Evolutionary conservation across 35 echinoderm and acorn worm genomes (phyloP).

Genomic region (Patiria miniata): DNA sequence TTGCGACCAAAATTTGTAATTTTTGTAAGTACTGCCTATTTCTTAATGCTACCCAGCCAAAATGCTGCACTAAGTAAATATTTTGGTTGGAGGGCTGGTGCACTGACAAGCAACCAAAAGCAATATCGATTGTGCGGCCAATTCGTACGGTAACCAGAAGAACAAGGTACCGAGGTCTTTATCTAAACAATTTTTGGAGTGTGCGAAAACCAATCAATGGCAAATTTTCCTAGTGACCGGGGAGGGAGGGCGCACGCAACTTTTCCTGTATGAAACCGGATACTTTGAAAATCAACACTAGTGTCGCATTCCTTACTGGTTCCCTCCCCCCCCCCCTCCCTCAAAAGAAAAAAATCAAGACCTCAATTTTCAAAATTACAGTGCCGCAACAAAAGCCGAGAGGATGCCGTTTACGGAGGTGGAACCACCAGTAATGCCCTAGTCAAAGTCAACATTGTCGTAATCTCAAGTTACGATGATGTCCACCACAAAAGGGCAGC

Average conservation of each 20-base stretch:
- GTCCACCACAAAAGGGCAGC: conserved; percentile 7
- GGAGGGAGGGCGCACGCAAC: background rate
- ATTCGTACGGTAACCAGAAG: too few species aligned
- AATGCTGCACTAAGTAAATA: too few species aligned
- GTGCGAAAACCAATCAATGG: background rate
- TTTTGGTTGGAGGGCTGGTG: too few species aligned
- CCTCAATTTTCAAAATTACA: background rate
- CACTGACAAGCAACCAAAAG: too few species aligned
- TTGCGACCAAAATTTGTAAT: too few species aligned
- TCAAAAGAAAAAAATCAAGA: conserved; percentile 1
- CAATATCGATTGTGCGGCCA: too few species aligned
- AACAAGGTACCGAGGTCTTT: too few species aligned
- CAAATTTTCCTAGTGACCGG: background rate
- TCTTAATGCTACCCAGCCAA: too few species aligned
- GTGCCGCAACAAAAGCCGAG: background rate
- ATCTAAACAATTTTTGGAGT: conserved; percentile 6
- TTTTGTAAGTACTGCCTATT: too few species aligned
- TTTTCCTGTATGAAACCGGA: background rate
- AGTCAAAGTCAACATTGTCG: conserved; percentile 9
- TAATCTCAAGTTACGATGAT: background rate
- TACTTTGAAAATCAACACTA: background rate
- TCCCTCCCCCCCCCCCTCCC: too few species aligned
- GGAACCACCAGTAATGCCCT: background rate
- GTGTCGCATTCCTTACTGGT: background rate
- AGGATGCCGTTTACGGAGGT: background rate